These are phyloP conservation scores for Leptinotarsa haldemani DNA, from an alignment of 2,888 invertebrate genomes.

Conservation along the genomic window DNA sequence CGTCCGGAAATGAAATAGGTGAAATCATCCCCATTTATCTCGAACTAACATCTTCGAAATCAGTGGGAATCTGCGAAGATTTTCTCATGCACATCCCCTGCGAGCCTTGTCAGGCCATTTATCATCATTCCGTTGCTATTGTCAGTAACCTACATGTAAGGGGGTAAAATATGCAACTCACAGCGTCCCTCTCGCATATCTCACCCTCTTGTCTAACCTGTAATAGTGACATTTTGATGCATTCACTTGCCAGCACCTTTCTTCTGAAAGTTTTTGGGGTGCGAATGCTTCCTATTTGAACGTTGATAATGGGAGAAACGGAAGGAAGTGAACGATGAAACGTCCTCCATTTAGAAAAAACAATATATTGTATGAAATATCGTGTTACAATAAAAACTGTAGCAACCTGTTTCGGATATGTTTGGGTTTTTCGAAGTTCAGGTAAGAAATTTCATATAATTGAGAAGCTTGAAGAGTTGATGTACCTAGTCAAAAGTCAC, in stretches of 20 bases:
- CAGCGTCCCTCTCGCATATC: conserved; percentile 35
- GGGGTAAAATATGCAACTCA: conserved; percentile 42
- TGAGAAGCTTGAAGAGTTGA: background rate
- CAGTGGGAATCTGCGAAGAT: conserved; percentile 31
- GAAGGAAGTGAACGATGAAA: conserved; percentile 30
- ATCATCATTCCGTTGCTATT: conserved; percentile 55
- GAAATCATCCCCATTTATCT: conserved; percentile 27
- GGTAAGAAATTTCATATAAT: background rate
- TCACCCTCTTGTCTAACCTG: conserved; percentile 41
- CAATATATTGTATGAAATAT: conserved; percentile 31
- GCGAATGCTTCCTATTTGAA: conserved; percentile 25
- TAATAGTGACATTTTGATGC: conserved; percentile 38
- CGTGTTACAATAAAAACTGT: conserved; percentile 26
- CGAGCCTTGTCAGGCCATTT: conserved; percentile 55
- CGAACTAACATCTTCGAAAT: conserved; percentile 23
- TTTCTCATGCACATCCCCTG: conserved; percentile 39
- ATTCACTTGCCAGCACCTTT: conserved; percentile 40
- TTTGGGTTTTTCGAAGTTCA: conserved; percentile 6
- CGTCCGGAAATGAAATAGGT: conserved; percentile 28
- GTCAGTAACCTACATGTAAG: conserved; percentile 43
- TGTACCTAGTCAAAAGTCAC: background rate
- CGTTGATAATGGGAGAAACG: conserved; percentile 29
- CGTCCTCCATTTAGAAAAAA: conserved; percentile 25
- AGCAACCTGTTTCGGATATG: conserved; percentile 26
- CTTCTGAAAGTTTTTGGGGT: conserved; percentile 23